Evolutionary conservation across 2,888 invertebrate genomes (phyloP).

Genomic region (Campoletis raptor): DNA sequence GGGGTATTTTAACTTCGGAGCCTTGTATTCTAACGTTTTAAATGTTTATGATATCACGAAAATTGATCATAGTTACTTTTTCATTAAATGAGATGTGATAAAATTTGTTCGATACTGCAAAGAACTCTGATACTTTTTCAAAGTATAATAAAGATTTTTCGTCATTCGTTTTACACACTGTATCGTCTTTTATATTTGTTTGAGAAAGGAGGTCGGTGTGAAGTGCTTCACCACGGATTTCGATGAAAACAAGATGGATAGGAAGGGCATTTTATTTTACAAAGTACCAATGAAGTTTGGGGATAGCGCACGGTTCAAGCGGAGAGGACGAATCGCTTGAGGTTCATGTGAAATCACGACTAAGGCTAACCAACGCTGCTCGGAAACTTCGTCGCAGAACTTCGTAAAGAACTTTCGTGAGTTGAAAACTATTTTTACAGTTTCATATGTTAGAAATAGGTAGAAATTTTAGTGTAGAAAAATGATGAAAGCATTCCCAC

Average conservation of each 20-base stretch:
- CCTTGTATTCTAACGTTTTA: conserved; percentile 2
- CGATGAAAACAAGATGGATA: conserved; percentile 12
- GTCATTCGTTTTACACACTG: not conserved
- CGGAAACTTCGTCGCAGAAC: conserved; percentile 24
- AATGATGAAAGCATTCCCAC: conserved; percentile 59
- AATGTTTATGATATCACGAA: conserved; percentile 15
- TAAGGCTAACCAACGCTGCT: conserved; percentile 34
- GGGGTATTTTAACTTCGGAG: not conserved
- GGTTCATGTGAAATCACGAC: conserved; percentile 36
- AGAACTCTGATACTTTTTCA: not conserved
- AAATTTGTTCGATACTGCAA: not conserved
- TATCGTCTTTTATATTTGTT: not conserved
- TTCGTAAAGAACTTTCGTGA: conserved; percentile 62
- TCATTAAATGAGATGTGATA: not conserved
- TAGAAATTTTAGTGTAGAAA: conserved; percentile 44
- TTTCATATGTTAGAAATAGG: conserved; percentile 18
- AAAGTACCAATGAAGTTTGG: conserved; percentile 12
- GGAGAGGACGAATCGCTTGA: conserved; percentile 43
- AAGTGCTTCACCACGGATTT: conserved; percentile 25
- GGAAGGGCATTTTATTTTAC: not conserved
- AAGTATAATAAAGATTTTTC: not conserved
- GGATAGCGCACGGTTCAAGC: conserved; percentile 8
- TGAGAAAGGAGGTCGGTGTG: not conserved
- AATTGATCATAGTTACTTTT: not conserved
- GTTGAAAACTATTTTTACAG: conserved; percentile 17